phyloP scores from a whole-genome alignment of 2,888 invertebrate species.

The Cephalotes varians region DNA sequence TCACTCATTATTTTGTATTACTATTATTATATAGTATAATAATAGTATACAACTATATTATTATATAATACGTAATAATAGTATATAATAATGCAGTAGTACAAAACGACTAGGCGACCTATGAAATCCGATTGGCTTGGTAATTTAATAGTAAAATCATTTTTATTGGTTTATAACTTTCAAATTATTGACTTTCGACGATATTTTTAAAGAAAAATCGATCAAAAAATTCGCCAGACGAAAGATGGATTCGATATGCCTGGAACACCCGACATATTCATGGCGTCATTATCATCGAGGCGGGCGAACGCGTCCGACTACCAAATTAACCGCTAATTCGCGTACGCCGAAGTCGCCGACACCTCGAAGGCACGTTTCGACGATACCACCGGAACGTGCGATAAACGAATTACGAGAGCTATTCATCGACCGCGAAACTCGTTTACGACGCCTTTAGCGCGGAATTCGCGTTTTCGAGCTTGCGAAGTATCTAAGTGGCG shows the following conservation, averaged over 20 bases:
- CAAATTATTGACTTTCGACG: not conserved
- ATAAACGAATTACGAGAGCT: slow-evolving; percentile 79
- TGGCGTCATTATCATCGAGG: slow-evolving; percentile 21
- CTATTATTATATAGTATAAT: too few relatives aligned
- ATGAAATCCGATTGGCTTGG: not conserved
- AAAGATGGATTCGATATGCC: not conserved
- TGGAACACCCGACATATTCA: not conserved
- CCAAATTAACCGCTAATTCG: slow-evolving; percentile 63
- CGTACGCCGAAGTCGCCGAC: slow-evolving; percentile 55
- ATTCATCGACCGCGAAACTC: slow-evolving; percentile 67
- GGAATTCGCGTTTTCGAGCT: slow-evolving; percentile 65
- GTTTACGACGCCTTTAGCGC: slow-evolving; percentile 70
- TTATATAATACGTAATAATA: too few relatives aligned
- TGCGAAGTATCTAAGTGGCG: slow-evolving; percentile 54
- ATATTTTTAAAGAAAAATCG: not conserved
- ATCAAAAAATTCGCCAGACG: not conserved
- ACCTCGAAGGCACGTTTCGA: slow-evolving; percentile 47
- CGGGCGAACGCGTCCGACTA: slow-evolving; percentile 47
- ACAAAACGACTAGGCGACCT: not conserved
- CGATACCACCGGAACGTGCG: slow-evolving; percentile 60
- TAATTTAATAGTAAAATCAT: not conserved
- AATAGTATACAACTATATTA: too few relatives aligned
- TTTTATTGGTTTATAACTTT: not conserved
- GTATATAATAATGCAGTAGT: too few relatives aligned
- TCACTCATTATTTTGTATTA: too few relatives aligned